Percentiles rank a stretch among this genome's conserved stretches.
These are phyloP conservation scores for Megaleporinus macrocephalus DNA, from an alignment of 2,113 vertebrate genomes.

Conservation along the genomic window DNA sequence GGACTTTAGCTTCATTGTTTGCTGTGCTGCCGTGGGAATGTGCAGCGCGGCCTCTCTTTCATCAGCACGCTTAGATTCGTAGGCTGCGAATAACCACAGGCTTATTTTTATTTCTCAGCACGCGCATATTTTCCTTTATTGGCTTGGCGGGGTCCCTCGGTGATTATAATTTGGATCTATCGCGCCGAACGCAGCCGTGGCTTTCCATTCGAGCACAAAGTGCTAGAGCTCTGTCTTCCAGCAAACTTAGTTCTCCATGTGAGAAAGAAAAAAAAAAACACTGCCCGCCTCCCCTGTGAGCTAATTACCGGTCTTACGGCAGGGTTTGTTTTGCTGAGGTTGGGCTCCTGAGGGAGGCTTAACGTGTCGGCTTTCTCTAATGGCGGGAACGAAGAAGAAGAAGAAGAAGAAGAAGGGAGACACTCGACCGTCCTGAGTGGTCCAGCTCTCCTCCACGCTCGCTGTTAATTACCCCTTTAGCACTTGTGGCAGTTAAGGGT, in stretches of 20 bases:
- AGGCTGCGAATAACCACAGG: conserved; percentile 32
- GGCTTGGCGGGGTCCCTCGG: conserved; percentile 31
- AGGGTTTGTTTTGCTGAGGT: conserved; percentile 49
- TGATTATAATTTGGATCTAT: conserved; percentile 42
- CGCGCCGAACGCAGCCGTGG: conserved; percentile 17
- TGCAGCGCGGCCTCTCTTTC: conserved; percentile 38
- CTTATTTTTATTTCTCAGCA: conserved; percentile 39
- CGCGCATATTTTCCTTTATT: conserved; percentile 32
- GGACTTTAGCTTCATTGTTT: conserved; percentile 6
- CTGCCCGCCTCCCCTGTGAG: conserved; percentile 52
- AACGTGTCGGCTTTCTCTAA: conserved; percentile 35
- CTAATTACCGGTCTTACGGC: conserved; percentile 54
- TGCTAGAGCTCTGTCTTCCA: background rate
- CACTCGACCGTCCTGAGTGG: background rate
- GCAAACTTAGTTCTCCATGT: conserved; percentile 31
- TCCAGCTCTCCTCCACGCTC: background rate
- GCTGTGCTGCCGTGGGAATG: conserved; percentile 16
- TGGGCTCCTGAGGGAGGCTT: conserved; percentile 35
- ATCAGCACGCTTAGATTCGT: conserved; percentile 29
- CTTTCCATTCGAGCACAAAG: conserved; percentile 31
- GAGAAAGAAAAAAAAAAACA: too few relatives aligned
- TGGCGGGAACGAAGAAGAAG: conserved; percentile 9
- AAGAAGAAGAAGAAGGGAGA: conserved; percentile 8
- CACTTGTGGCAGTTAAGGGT: background rate
- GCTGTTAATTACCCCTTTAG: conserved; percentile 44